Evolutionary conservation across 2,888 invertebrate species (phyloP).

Genomic region (Schizotus pectinicornis): DNA sequence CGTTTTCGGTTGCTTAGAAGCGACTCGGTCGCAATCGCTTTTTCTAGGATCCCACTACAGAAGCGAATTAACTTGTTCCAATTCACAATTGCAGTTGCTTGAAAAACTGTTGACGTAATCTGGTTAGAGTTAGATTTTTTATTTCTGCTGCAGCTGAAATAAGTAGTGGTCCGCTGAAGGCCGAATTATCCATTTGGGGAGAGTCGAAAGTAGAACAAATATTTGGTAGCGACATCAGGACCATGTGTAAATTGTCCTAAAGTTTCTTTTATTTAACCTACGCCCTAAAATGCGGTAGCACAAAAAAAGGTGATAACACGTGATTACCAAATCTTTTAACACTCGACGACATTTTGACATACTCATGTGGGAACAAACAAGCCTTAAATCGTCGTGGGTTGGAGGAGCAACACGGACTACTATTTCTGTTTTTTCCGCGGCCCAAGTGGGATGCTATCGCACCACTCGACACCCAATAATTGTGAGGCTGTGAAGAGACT

Average conservation of each 20-base stretch:
- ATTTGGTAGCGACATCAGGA: too few species aligned
- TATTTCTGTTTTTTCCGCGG: constrained; percentile 21
- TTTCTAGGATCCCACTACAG: too few species aligned
- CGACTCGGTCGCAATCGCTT: too few species aligned
- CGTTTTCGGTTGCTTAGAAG: too few species aligned
- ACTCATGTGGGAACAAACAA: constrained; percentile 43
- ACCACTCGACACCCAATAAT: constrained; percentile 7
- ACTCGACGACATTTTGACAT: constrained; percentile 45
- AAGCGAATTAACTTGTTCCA: too few species aligned
- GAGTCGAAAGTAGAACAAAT: constrained; percentile 5
- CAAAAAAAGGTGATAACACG: constrained; percentile 37
- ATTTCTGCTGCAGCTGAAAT: constrained; percentile 16
- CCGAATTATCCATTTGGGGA: background rate
- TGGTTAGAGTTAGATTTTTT: background rate
- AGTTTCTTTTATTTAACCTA: too few species aligned
- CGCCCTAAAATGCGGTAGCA: constrained; percentile 2
- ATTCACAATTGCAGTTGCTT: too few species aligned
- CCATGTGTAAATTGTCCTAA: too few species aligned
- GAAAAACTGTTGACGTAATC: too few species aligned
- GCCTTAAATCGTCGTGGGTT: constrained; percentile 29
- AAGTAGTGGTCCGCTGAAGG: constrained; percentile 14
- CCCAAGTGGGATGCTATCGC: constrained; percentile 18
- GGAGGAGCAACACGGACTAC: constrained; percentile 37
- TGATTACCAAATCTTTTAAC: constrained; percentile 45
- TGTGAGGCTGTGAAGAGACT: background rate